These are phyloP conservation scores for Aricia agestis DNA, from an alignment of 1,140 invertebrate genomes.

Conservation along the genomic window DNA sequence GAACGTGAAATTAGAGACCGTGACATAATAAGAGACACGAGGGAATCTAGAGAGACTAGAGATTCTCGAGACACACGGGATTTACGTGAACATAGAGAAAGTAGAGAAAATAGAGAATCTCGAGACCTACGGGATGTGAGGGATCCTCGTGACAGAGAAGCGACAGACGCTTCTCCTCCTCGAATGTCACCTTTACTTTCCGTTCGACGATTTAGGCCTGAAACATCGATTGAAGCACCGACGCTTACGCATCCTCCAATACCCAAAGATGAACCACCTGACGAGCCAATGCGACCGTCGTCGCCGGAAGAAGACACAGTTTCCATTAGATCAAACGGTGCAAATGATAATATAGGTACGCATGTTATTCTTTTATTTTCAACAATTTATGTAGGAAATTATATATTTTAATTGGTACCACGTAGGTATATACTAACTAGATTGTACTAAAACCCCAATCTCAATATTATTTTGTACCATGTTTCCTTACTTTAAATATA, in stretches of 20 bases:
- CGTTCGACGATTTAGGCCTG: conserved; percentile 65
- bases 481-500: too few species aligned
- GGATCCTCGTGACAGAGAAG: conserved; percentile 54
- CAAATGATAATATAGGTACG: conserved; percentile 72
- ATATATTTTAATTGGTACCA: too few species aligned
- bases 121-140: conserved; percentile 53
- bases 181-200: conserved; percentile 69
- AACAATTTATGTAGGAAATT: too few species aligned
- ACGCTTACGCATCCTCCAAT: conserved; percentile 63
- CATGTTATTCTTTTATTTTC: conserved; percentile 16
- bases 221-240: conserved; percentile 54
- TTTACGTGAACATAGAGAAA: conserved; percentile 48
- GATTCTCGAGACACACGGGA: conserved; percentile 49
- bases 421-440: too few species aligned
- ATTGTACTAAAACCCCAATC: too few species aligned
- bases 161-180: conserved; percentile 67
- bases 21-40: conserved; percentile 44
- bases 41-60: conserved; percentile 45
- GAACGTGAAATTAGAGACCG: conserved; percentile 49
- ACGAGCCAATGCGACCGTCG: conserved; percentile 67
- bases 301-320: conserved; percentile 72
- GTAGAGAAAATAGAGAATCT: conserved; percentile 45
- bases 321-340: conserved; percentile 72
- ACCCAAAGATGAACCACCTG: conserved; percentile 73
- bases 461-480: too few species aligned